Conservation (phyloP, 1,140 invertebrate genomes). For the Sitobion miscanthi region DNA sequence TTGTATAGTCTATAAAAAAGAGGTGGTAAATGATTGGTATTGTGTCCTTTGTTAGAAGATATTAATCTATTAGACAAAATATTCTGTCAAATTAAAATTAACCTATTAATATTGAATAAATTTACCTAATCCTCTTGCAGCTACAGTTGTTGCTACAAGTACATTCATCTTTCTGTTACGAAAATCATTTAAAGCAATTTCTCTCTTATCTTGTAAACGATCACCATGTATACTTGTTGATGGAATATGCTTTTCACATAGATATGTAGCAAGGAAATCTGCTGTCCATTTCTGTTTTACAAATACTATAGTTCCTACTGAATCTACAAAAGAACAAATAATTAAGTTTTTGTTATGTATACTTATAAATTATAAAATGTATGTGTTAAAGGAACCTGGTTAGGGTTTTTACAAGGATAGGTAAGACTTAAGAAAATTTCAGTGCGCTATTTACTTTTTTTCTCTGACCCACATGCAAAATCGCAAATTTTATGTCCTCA, state of each 20-base stretch:
- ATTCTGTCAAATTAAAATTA: neutral
- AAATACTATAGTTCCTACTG: constrained; percentile 83
- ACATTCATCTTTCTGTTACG: constrained; percentile 90
- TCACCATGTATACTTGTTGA: constrained; percentile 99
- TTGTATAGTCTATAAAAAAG: no score
- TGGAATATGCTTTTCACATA: constrained; percentile 86
- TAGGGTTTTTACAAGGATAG: no score
- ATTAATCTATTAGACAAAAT: neutral
- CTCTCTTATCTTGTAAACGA: constrained; percentile 91
- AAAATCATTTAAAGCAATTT: constrained; percentile 93
- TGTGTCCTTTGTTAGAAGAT: no score
- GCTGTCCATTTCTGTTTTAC: constrained; percentile 99
- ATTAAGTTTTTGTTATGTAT: neutral
- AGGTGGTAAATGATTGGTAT: no score
- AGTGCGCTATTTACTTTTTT: no score
- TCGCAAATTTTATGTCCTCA: no score
- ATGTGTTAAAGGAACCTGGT: neutral
- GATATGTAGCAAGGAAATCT: constrained; percentile 91
- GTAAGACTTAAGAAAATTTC: no score
- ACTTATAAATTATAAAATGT: neutral
- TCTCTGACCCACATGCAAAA: no score
- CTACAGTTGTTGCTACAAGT: constrained; percentile 95
- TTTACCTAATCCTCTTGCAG: constrained; percentile 59
- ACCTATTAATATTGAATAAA: neutral
- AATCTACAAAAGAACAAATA: constrained; percentile 17